A percentile compares a stretch with the other conserved stretches of the same genome.
Conservation (phyloP, 1,140 invertebrate species). For the Eriocheir sinensis region DNA sequence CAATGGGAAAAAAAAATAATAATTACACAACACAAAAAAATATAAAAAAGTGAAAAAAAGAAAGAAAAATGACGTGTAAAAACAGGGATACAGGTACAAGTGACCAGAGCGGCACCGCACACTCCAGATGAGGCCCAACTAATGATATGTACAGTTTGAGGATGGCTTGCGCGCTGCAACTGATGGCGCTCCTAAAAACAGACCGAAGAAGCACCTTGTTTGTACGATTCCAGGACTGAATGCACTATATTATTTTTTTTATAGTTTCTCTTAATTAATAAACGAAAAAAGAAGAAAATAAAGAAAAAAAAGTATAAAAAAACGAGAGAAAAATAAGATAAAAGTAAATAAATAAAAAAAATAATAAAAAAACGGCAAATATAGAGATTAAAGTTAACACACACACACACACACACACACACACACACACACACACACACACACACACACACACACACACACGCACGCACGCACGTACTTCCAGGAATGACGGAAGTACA, state of each 20-base stretch:
- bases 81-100: no score
- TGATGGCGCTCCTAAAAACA: no score
- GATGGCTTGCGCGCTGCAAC: no score
- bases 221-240: no score
- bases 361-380: background rate
- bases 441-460: background rate
- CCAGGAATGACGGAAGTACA: background rate
- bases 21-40: background rate
- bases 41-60: background rate
- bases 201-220: no score
- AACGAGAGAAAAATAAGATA: background rate
- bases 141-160: no score
- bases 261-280: no score
- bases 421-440: background rate
- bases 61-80: no score
- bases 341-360: background rate
- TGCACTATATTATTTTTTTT: no score
- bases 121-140: no score
- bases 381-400: background rate
- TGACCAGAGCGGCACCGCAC: no score
- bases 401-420: background rate
- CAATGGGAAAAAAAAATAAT: background rate
- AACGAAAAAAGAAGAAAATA: background rate
- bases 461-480: no score
- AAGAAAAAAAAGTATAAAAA: background rate